Percentiles rank a stretch among this genome's conserved stretches.
phyloP scores from a whole-genome alignment of 2,797 vertebrate genomes.

The Rallus crepitans region DNA sequence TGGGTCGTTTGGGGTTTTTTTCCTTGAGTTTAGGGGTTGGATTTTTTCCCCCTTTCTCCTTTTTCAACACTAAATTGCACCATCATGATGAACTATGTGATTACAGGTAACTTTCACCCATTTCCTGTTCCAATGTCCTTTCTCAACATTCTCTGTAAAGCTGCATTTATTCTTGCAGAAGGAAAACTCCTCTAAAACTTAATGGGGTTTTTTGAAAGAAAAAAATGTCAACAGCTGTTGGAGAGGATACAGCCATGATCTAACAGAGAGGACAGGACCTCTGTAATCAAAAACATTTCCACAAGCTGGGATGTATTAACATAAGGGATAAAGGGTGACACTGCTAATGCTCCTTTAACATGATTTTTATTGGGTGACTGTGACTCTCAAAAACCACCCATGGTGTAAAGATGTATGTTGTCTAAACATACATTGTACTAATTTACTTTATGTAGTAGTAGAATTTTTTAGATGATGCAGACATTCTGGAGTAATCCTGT shows the following conservation, averaged over 20 bases:
- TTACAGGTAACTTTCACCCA: background rate
- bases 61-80: background rate
- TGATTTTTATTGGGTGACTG: slow-evolving; percentile 56
- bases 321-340: slow-evolving; percentile 53
- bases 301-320: slow-evolving; percentile 61
- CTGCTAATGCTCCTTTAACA: slow-evolving; percentile 35
- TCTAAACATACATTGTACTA: slow-evolving; percentile 24
- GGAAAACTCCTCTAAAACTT: background rate
- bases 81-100: background rate
- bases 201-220: background rate
- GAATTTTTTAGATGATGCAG: slow-evolving; percentile 1
- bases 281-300: slow-evolving; percentile 63
- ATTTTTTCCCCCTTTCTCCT: background rate
- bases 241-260: slow-evolving; percentile 47
- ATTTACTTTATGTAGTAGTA: background rate
- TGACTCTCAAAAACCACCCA: slow-evolving; percentile 31
- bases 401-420: slow-evolving; percentile 23
- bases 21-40: background rate
- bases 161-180: background rate
- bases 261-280: slow-evolving; percentile 57
- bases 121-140: background rate
- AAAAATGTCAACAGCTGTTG: slow-evolving; percentile 58
- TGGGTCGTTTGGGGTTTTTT: background rate
- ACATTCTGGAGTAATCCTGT: background rate
- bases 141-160: background rate